phyloP scores from a whole-genome alignment of 2,113 vertebrate genomes.

The Oncorhynchus mykiss region DNA sequence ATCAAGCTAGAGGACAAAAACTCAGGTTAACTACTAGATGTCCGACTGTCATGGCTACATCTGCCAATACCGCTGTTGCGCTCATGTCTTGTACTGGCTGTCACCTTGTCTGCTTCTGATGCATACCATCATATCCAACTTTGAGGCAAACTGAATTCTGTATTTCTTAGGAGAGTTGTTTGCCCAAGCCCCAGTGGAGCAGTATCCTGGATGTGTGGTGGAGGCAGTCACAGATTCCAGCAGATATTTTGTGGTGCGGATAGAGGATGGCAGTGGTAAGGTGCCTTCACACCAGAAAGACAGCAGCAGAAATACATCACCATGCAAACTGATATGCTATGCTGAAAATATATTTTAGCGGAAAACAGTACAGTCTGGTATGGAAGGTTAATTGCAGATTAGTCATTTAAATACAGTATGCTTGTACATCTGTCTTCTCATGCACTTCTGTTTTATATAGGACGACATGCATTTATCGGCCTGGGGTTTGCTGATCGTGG shows the following conservation, averaged over 20 bases:
- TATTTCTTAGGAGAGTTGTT: slow-evolving; percentile 87
- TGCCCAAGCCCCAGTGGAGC: slow-evolving; percentile 89
- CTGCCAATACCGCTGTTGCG: too few species aligned
- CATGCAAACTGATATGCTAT: neutral
- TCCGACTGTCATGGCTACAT: too few species aligned
- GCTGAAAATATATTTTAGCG: too few species aligned
- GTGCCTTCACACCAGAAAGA: neutral
- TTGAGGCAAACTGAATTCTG: slow-evolving; percentile 1
- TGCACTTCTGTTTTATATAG: slow-evolving; percentile 60
- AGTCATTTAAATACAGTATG: neutral
- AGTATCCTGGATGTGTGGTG: slow-evolving; percentile 86
- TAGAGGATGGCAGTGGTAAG: slow-evolving; percentile 89
- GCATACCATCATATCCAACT: neutral
- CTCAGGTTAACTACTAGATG: slow-evolving; percentile 60
- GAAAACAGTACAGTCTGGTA: too few species aligned
- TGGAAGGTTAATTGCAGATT: neutral
- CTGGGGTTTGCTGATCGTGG: slow-evolving; percentile 92
- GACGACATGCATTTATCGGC: slow-evolving; percentile 92
- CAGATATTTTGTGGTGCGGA: slow-evolving; percentile 90
- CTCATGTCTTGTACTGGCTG: too few species aligned
- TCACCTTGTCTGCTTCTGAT: neutral
- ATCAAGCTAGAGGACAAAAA: slow-evolving; percentile 92
- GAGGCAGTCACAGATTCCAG: slow-evolving; percentile 92
- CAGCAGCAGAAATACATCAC: neutral
- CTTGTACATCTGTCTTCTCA: neutral